These are phyloP conservation scores for Cyprinella venusta DNA, from an alignment of 2,797 vertebrate species.

Conservation along the genomic window DNA sequence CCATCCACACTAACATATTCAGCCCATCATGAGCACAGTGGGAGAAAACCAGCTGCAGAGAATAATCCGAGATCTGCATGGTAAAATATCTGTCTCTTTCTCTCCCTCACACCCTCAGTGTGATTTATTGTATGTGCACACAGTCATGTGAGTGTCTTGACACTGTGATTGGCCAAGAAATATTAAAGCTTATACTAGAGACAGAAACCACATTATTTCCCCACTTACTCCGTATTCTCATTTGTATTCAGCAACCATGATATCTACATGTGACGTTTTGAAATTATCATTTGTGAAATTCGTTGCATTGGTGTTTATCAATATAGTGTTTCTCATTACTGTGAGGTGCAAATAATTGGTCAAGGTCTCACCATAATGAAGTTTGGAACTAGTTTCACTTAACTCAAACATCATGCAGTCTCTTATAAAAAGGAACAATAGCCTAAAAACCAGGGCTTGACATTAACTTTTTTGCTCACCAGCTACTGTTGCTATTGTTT, in stretches of 20 bases:
- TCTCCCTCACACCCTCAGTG: neutral
- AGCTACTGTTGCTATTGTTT: no score
- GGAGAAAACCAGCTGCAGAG: slow-evolving; percentile 92
- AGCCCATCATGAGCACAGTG: slow-evolving; percentile 80
- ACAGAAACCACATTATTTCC: neutral
- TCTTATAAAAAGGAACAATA: neutral
- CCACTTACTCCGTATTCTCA: neutral
- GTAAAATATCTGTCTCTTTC: slow-evolving; percentile 68
- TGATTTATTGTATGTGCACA: neutral
- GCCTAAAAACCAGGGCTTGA: neutral
- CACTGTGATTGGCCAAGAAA: neutral
- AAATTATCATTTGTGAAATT: neutral
- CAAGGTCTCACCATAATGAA: no score
- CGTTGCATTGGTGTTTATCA: neutral
- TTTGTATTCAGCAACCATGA: neutral
- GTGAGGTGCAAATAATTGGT: neutral
- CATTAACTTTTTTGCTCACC: no score
- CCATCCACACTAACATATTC: slow-evolving; percentile 17
- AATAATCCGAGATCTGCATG: slow-evolving; percentile 92
- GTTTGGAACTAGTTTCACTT: no score
- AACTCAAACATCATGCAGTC: neutral
- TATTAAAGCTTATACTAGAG: neutral
- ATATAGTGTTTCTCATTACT: neutral
- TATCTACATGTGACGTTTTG: neutral
- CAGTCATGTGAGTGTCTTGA: slow-evolving; percentile 11